Percentiles rank a stretch among this genome's conserved stretches.
Evolutionary conservation across 2,888 invertebrate genomes (phyloP).

Genomic region (Gastrophysa polygoni): DNA sequence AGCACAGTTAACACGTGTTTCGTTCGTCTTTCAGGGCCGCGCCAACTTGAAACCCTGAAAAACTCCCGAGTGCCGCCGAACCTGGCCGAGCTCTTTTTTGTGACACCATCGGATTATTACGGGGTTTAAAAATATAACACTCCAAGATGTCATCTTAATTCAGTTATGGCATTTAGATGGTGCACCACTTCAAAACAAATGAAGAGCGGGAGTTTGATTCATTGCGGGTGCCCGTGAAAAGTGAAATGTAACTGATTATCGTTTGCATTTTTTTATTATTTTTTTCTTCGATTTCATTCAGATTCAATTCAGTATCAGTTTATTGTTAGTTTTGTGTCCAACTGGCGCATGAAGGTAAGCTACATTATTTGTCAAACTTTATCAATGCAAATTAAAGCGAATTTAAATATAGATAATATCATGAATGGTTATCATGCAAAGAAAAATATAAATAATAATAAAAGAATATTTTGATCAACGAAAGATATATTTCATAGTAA

Average conservation of each 20-base stretch:
- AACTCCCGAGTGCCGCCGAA: constrained; percentile 28
- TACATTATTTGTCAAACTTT: too few species aligned
- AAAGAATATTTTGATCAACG: too few species aligned
- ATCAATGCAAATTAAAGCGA: too few species aligned
- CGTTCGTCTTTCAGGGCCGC: background rate
- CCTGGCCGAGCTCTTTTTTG: constrained; percentile 31
- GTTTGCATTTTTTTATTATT: constrained; percentile 21
- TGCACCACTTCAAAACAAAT: constrained; percentile 21
- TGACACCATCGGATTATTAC: constrained; percentile 25
- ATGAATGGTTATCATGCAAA: too few species aligned
- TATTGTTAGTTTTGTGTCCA: background rate
- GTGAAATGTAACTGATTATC: constrained; percentile 6
- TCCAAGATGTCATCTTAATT: constrained; percentile 46
- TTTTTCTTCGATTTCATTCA: background rate
- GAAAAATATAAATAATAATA: too few species aligned
- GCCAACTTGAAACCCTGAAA: constrained; percentile 18
- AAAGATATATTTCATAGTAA: too few species aligned
- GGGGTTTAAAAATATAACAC: constrained; percentile 44
- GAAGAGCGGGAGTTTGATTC: constrained; percentile 5
- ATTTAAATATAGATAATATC: too few species aligned
- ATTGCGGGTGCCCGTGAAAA: constrained; percentile 5
- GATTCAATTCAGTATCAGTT: background rate
- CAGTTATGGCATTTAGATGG: constrained; percentile 41
- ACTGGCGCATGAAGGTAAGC: background rate
- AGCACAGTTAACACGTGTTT: constrained; percentile 13